phyloP scores from a whole-genome alignment of 2,888 invertebrate species.

The Hetaerina titia region DNA sequence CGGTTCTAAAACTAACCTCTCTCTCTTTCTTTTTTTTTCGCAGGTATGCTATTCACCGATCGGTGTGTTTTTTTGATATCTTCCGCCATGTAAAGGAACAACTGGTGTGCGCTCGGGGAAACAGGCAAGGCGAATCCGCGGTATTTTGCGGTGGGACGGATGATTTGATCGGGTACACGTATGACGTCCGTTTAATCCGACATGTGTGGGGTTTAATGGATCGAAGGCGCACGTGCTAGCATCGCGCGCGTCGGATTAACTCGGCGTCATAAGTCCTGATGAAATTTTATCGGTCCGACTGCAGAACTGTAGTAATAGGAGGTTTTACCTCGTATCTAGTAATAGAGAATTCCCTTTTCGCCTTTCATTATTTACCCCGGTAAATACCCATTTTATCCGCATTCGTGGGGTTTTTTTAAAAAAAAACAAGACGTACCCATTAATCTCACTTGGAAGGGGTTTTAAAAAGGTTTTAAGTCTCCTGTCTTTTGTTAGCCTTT shows the following conservation, averaged over 20 bases:
- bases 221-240: not conserved
- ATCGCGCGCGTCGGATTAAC: not conserved
- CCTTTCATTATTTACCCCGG: not conserved
- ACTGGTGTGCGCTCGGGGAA: not conserved
- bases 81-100: not conserved
- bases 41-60: constrained; percentile 6
- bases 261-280: constrained; percentile 2
- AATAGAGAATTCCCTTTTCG: not conserved
- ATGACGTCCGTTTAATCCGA: constrained; percentile 26
- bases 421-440: too few relatives aligned
- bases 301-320: not conserved
- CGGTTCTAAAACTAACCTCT: not conserved
- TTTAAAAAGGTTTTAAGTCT: too few relatives aligned
- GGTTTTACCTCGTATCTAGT: not conserved
- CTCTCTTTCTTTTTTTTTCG: not conserved
- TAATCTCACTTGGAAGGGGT: too few relatives aligned
- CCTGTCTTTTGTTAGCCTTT: too few relatives aligned
- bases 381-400: too few relatives aligned
- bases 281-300: not conserved
- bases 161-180: constrained; percentile 30
- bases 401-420: too few relatives aligned
- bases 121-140: not conserved
- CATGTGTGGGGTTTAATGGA: not conserved
- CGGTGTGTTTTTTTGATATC: not conserved
- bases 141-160: not conserved